Evolutionary conservation across 2,113 vertebrate genomes (phyloP), one percentile per base, ranked within the genome.

Genomic region (Chlorodrepanis virens): DNA sequence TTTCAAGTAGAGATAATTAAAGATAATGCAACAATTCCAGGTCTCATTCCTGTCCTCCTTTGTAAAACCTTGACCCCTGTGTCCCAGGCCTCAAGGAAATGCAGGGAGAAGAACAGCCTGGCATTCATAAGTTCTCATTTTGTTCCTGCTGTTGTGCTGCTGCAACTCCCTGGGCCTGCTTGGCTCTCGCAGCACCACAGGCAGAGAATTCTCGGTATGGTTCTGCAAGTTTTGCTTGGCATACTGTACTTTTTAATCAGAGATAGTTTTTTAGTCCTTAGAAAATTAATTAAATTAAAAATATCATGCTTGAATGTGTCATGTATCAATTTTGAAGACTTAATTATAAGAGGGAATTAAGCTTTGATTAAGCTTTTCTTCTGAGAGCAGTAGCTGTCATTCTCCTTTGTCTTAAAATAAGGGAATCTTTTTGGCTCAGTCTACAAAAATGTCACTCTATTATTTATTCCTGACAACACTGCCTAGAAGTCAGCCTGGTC

Each of bases 231-330:
- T 91, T 84, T 71, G 31, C 42, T 82, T 59, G 37, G n/a, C n/a
- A 40, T 28, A 45, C 22, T 65, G 27, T 67, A 68, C 47, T 77
- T 95, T 83, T 82, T 50, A 90, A 94, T 84, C 65, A 80, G 42
- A 68, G 49, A 20, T 82, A 57, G 37, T 78, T 24, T 90, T 91
- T 78, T 29, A 78, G 61, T 92, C 65, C 77, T 84, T 56, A 87
- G 74, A 93, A 95, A 93, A 95, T 91, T 96, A 95, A 97, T 95
- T 95, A 91, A 92, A 97, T 81, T 95, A 64, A 96, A 94, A 93
- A 95, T 78, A 8, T 53, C 65, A 87, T 87, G 77, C 94, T 91
- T 91, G 89, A 94, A 89, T 76, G 87, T 95, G 91, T 82, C 72
- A 78, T 92, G 81, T 93, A 95, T 97, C 87, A 95, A 61, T 94